Base-by-base conservation (phyloP, 2,797 vertebrate genomes). In the Falco naumanni region DNA sequence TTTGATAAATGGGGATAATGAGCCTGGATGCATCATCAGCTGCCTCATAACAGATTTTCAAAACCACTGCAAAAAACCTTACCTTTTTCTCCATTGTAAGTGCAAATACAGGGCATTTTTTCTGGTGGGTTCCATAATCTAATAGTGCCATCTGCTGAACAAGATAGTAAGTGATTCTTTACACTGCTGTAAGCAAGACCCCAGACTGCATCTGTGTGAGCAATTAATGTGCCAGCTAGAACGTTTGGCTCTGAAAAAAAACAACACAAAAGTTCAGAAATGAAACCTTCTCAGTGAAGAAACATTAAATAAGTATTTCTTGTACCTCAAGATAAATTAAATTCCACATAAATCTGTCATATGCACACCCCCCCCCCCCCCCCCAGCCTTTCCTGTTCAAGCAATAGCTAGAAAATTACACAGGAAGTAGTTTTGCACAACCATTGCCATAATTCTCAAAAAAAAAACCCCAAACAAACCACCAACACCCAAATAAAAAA, bases 101-200 rank as follows among this genome's bases (percentile, higher is more conserved):
- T 99, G 98, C 99, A 98, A 98, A 99, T 98, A 98, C 99, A 99
- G 72, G 99, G 99, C 77, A 98, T 97, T 96, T 99, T 99, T 97
- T 99, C 99, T 20, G 98, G 97, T 51, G 99, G 99, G 97, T 99
- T 99, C 99, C 99, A 99, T 95, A 99, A 98, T 91, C 99, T 99
- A 95, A 99, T 97, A 68, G 99, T 99, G 97, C 99, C 99, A 90
- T 99, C 99, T 82, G 99, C 99, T 48, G 99, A 99, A 97, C 99
- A 99, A 95, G 99, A 99, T 34, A 99, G 98, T 97, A 99, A 99
- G 29, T 99, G 98, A 98, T 99, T 99, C 98, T 99, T 99, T 97
- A 99, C 98, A 94, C 99, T 98, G 41, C 99, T 99, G 97, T 99
- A 99, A 41, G 99, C 98, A 97, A 99, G 98, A 96, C 99, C 98